Evolutionary conservation across 1,140 invertebrate species (phyloP).

Genomic region (Panulirus ornatus): DNA sequence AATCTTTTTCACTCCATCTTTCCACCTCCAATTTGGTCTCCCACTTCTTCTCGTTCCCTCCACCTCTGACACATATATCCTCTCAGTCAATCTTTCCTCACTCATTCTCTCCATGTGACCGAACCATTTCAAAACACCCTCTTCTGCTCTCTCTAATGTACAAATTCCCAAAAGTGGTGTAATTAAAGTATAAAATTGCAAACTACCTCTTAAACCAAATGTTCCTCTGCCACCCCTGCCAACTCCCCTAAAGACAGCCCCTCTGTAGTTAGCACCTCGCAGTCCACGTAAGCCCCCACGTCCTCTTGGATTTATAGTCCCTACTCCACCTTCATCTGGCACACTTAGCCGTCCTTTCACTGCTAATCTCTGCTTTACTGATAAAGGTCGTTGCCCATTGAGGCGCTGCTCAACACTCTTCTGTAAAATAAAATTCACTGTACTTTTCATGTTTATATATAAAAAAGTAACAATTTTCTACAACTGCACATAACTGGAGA

Average conservation of each 20-base stretch:
- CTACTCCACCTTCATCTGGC: slow-evolving; percentile 21
- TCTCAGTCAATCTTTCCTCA: too few relatives aligned
- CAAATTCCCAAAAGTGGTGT: not conserved
- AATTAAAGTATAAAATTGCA: not conserved
- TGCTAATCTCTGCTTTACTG: slow-evolving; percentile 52
- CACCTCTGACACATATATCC: too few relatives aligned
- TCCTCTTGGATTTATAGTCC: slow-evolving; percentile 6
- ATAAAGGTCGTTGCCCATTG: slow-evolving; percentile 49
- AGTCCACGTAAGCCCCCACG: slow-evolving; percentile 47
- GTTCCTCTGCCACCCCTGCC: slow-evolving; percentile 19
- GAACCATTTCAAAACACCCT: too few relatives aligned
- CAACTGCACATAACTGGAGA: not conserved
- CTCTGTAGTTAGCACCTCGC: slow-evolving; percentile 36
- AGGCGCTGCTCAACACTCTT: slow-evolving; percentile 52
- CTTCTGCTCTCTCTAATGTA: too few relatives aligned
- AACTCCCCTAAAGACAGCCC: slow-evolving; percentile 31
- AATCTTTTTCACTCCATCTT: too few relatives aligned
- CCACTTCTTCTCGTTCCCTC: too few relatives aligned
- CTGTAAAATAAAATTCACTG: not conserved
- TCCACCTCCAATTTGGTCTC: too few relatives aligned
- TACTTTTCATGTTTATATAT: not conserved
- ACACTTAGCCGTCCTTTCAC: slow-evolving; percentile 58
- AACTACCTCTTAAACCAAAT: slow-evolving; percentile 45
- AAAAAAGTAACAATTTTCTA: not conserved
- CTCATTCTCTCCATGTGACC: too few relatives aligned